A percentile compares a stretch with the other conserved stretches of the same genome.
These are phyloP conservation scores for Noctilio leporinus DNA, from an alignment of 2,113 vertebrate species.

Conservation along the genomic window DNA sequence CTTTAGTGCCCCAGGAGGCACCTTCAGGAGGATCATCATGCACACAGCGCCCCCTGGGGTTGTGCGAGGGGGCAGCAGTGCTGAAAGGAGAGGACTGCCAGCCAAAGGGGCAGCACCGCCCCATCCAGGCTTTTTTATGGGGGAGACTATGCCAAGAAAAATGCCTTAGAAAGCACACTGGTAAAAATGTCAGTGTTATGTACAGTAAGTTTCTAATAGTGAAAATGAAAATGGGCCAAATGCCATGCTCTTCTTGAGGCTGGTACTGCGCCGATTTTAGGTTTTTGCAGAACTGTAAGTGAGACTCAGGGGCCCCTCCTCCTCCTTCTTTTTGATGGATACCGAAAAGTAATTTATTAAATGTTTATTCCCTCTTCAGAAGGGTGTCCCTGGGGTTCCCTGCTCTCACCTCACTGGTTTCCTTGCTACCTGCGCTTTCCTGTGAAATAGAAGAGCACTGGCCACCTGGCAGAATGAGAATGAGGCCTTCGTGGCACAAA, in stretches of 20 bases:
- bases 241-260: not conserved
- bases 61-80: not conserved
- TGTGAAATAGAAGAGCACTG: not conserved
- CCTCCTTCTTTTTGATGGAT: not conserved
- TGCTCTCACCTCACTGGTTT: not conserved
- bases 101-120: not conserved
- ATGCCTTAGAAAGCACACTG: not conserved
- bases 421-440: not conserved
- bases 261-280: not conserved
- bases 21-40: rapidly evolving
- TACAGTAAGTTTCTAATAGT: not conserved
- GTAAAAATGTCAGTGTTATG: not conserved
- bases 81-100: not conserved
- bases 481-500: not conserved
- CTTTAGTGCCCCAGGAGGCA: not conserved
- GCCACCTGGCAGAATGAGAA: not conserved
- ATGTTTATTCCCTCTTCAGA: not conserved
- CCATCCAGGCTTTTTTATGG: not conserved
- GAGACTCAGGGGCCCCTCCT: not conserved
- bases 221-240: not conserved
- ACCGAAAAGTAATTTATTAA: not conserved
- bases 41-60: not conserved
- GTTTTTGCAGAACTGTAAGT: not conserved
- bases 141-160: not conserved
- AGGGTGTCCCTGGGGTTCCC: rapidly evolving